These are phyloP conservation scores for Rhopalosiphum nymphaeae DNA, from an alignment of 2,888 invertebrate genomes.

Conservation along the genomic window DNA sequence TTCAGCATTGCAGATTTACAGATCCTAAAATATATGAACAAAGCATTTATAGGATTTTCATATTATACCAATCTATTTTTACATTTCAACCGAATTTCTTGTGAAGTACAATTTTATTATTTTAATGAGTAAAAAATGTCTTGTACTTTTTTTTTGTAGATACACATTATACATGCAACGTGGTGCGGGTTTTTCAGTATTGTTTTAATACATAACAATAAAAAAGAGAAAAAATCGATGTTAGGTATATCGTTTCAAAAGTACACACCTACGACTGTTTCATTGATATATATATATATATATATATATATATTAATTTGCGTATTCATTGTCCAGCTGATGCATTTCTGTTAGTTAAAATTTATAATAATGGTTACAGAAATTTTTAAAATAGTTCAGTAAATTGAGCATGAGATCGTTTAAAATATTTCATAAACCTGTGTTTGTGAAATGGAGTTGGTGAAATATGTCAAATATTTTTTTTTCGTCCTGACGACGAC, in stretches of 20 bases:
- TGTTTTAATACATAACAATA: neutral
- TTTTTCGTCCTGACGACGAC: neutral
- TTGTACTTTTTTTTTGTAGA: neutral
- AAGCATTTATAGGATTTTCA: too few relatives aligned
- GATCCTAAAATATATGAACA: too few relatives aligned
- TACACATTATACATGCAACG: neutral
- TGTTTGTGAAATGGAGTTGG: neutral
- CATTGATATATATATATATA: neutral
- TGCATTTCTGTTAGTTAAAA: neutral
- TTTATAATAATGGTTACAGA: neutral
- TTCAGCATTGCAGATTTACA: too few relatives aligned
- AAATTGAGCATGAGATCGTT: neutral
- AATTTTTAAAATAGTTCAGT: neutral
- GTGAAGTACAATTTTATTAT: too few relatives aligned
- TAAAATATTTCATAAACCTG: neutral
- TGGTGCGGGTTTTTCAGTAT: neutral
- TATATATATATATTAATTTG: neutral
- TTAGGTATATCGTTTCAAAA: neutral
- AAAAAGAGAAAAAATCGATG: neutral
- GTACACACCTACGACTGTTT: neutral
- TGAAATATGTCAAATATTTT: neutral
- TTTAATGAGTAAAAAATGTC: too few relatives aligned
- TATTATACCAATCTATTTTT: too few relatives aligned
- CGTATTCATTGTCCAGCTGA: neutral
- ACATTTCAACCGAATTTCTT: too few relatives aligned